Conservation (phyloP, 2,113 vertebrate species). For the Misgurnus anguillicaudatus region DNA sequence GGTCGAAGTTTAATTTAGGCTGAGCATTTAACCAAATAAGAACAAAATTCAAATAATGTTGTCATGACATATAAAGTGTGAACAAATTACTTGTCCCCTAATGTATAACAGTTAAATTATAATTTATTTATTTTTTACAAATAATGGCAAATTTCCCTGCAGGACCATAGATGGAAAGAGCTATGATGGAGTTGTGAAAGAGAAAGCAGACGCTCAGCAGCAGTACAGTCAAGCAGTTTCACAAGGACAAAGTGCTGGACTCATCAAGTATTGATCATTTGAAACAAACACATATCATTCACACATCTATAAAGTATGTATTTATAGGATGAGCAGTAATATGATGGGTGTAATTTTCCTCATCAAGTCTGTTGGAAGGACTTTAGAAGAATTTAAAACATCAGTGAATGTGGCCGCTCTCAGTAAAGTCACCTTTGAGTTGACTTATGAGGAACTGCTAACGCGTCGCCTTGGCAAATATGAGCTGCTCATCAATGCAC, state of each 20-base stretch:
- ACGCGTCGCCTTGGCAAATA: constrained; percentile 85
- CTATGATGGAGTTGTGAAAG: constrained; percentile 88
- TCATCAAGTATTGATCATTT: constrained; percentile 80
- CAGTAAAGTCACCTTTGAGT: constrained; percentile 88
- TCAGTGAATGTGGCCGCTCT: constrained; percentile 81
- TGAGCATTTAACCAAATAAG: background rate
- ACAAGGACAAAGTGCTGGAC: constrained; percentile 86
- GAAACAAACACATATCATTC: too few species aligned
- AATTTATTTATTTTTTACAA: too few species aligned
- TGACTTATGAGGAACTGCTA: constrained; percentile 91
- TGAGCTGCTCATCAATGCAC: constrained; percentile 85
- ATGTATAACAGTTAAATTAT: too few species aligned
- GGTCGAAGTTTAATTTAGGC: background rate
- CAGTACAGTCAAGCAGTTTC: constrained; percentile 87
- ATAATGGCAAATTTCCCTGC: background rate
- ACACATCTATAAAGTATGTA: background rate
- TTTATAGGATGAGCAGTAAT: background rate
- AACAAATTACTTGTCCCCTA: too few species aligned
- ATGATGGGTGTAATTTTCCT: background rate
- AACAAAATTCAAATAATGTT: background rate
- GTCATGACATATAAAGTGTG: too few species aligned
- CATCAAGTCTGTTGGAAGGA: constrained; percentile 87
- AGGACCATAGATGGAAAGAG: constrained; percentile 83
- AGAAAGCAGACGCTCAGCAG: constrained; percentile 84
- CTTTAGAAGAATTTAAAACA: constrained; percentile 90